Evolutionary conservation across 2,888 invertebrate species (phyloP).

Genomic region (Mesorhabditis belari): DNA sequence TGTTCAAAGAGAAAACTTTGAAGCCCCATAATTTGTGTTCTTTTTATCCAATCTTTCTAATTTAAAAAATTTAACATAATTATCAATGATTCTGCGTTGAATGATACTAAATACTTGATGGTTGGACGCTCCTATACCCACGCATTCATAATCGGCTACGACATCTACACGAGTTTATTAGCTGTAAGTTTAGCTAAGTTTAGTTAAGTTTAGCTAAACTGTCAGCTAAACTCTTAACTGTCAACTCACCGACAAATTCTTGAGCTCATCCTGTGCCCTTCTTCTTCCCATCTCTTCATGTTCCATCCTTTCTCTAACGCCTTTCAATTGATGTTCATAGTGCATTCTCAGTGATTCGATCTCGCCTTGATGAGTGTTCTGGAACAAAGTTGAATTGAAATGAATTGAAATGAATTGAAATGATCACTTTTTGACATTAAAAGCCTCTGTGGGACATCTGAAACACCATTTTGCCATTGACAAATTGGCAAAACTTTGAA

Average conservation of each 20-base stretch:
- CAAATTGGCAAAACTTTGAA: too few relatives aligned
- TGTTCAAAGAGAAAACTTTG: too few relatives aligned
- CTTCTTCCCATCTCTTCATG: constrained; percentile 32
- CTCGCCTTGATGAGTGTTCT: constrained; percentile 33
- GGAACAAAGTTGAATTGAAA: constrained; percentile 7
- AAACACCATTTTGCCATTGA: neutral
- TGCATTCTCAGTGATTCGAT: constrained; percentile 33
- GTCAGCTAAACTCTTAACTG: neutral
- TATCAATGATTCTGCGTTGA: too few relatives aligned
- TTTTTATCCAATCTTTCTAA: too few relatives aligned
- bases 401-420: constrained; percentile 1
- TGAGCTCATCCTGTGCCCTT: constrained; percentile 39
- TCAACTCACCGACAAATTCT: constrained; percentile 14
- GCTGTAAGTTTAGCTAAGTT: too few relatives aligned
- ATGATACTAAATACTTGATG: too few relatives aligned
- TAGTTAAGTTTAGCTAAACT: too few relatives aligned
- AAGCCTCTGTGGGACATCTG: neutral
- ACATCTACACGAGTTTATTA: too few relatives aligned
- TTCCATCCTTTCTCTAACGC: constrained; percentile 33
- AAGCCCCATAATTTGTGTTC: too few relatives aligned
- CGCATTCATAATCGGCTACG: too few relatives aligned
- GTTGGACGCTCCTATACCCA: too few relatives aligned
- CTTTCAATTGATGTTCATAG: constrained; percentile 39
- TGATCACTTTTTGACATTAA: neutral
- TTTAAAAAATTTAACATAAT: too few relatives aligned